These are phyloP conservation scores for Aporrectodea caliginosa DNA, from an alignment of 1,140 invertebrate genomes.

Conservation along the genomic window DNA sequence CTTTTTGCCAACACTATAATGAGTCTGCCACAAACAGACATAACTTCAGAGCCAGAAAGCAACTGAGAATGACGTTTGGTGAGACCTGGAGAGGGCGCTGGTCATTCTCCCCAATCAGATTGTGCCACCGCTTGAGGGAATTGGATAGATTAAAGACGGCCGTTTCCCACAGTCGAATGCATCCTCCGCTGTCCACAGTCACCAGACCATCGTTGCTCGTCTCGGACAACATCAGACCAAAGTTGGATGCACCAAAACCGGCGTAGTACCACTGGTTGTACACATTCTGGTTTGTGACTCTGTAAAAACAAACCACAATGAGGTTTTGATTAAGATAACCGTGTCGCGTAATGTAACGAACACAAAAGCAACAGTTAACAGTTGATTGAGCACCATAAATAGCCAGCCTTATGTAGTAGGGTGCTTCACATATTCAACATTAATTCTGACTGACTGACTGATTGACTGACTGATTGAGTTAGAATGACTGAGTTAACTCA, in stretches of 20 bases:
- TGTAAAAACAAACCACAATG: slow-evolving; percentile 21
- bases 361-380: too few relatives aligned
- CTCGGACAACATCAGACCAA: slow-evolving; percentile 49
- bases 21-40: too few relatives aligned
- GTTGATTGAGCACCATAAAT: too few relatives aligned
- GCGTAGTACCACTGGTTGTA: slow-evolving; percentile 49
- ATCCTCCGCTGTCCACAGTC: slow-evolving; percentile 63
- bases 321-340: too few relatives aligned
- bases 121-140: slow-evolving; percentile 58
- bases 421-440: too few relatives aligned
- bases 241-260: slow-evolving; percentile 37
- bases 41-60: too few relatives aligned
- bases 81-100: slow-evolving; percentile 43
- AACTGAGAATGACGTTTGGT: not conserved
- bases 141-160: slow-evolving; percentile 56
- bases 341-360: too few relatives aligned
- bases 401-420: too few relatives aligned
- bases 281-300: slow-evolving; percentile 14
- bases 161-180: slow-evolving; percentile 64
- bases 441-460: too few relatives aligned
- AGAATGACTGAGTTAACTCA: too few relatives aligned
- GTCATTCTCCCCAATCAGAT: slow-evolving; percentile 56
- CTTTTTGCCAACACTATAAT: too few relatives aligned
- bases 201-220: slow-evolving; percentile 59
- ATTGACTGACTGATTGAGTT: too few relatives aligned